Evolutionary conservation across 2,113 vertebrate species (phyloP).

Genomic region (Phalacrocorax pelagicus): DNA sequence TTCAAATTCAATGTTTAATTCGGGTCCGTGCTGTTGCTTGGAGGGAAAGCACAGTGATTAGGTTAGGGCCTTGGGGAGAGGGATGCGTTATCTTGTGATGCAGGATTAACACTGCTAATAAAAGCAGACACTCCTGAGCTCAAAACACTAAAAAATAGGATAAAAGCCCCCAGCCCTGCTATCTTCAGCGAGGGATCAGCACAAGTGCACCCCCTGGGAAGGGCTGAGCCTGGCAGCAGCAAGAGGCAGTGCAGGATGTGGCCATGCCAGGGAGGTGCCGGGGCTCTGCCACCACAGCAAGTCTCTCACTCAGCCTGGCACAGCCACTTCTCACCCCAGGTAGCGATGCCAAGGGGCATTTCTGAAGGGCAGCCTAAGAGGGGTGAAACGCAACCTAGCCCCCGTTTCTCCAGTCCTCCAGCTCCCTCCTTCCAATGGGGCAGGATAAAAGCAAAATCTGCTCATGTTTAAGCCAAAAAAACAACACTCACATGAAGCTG

Average conservation of each 20-base stretch:
- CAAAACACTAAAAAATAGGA: background rate
- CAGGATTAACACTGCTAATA: constrained; percentile 5
- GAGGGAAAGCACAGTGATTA: background rate
- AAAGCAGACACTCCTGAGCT: constrained; percentile 15
- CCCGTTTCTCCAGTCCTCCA: background rate
- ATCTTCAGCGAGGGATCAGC: background rate
- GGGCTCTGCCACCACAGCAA: background rate
- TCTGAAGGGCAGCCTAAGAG: background rate
- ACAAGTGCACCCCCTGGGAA: background rate
- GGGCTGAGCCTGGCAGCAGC: background rate
- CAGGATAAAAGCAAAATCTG: background rate
- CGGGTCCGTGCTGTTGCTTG: background rate
- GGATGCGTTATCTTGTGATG: background rate
- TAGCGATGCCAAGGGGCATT: background rate
- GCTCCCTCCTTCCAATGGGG: background rate
- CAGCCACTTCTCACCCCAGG: background rate
- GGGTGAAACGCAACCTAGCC: background rate
- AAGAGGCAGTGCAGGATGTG: background rate
- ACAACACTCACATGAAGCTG: background rate
- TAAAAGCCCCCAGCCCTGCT: background rate
- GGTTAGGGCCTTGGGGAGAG: background rate
- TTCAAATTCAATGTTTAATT: background rate
- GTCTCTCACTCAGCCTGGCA: background rate
- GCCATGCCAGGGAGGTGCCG: background rate
- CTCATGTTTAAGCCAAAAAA: background rate